Evolutionary conservation across 1,140 invertebrate genomes (phyloP), one percentile per base, ranked within the genome.

Genomic region (Drusus annulatus): DNA sequence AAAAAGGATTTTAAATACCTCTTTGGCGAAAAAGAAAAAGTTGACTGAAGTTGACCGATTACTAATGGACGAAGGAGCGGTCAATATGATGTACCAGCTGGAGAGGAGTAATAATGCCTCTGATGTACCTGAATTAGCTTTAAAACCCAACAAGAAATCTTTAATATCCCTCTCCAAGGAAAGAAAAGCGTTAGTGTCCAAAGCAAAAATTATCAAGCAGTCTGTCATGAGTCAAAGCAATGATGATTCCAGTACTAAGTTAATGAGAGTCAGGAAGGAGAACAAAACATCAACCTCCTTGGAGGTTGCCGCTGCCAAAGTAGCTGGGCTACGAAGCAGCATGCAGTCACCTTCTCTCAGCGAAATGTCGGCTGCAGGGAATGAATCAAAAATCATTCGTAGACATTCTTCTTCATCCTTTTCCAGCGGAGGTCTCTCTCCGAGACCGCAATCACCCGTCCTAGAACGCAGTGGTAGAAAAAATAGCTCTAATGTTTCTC

Each of bases 11-110:
- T 75, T 58, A 68, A 75, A 45, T 19, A 77, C 45, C 19, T 71
- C 71, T 0, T 54, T 76, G n/a, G 25, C 3, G 8, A 81, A 90
- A 85, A 92, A 91, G 81, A 92, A 93, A 85, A 91, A 90, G 78
- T 87, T 92, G 36, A 91, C 91, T 58, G 95, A 96, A 89, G 91
- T 96, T 58, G 94, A 96, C 84, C 92, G 91, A 79, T 86, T 96
- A 54, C 88, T 96, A 78, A 94, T 94, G 87, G 95, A 96, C 86
- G 95, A 96, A 86, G 95, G 95, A 1, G 94, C 95, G 2, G 94
- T 96, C 0, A 96, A 96, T 87, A 94, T 96, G 91, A 88, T 96
- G 16, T 95, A 95, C 84, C 93, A 95, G 21, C 90, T 95, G 1
- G 92, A 94, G 84, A 91, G 92, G 76, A 90, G 90, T 13, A 90